These are phyloP conservation scores for Drosophila kurseongensis DNA, from an alignment of 1,140 invertebrate species.

Conservation along the genomic window DNA sequence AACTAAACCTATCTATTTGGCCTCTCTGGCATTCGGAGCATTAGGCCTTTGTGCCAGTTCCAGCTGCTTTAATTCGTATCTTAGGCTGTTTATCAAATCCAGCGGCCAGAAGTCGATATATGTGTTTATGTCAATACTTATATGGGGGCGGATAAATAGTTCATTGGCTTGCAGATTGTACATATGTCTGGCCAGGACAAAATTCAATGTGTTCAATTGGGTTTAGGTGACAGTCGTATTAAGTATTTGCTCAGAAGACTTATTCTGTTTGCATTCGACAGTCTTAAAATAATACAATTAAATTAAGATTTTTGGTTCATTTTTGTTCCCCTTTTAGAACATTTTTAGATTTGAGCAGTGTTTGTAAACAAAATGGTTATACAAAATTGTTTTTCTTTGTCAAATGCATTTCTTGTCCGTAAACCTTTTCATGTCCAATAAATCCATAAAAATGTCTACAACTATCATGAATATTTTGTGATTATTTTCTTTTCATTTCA, in stretches of 20 bases:
- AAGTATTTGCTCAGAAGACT: neutral
- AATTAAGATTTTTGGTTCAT: neutral
- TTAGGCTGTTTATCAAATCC: constrained; percentile 18
- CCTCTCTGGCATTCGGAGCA: constrained; percentile 16
- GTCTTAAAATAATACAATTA: too few species aligned
- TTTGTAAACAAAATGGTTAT: too few species aligned
- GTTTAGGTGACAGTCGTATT: neutral
- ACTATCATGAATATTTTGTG: neutral
- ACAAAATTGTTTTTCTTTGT: neutral
- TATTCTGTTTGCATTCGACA: too few species aligned
- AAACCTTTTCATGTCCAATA: neutral
- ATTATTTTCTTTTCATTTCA: neutral
- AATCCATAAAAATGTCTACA: constrained; percentile 1
- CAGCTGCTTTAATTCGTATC: constrained; percentile 21
- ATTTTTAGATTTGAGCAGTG: too few species aligned
- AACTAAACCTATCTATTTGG: constrained; percentile 36
- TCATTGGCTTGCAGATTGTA: constrained; percentile 4
- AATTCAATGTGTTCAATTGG: neutral
- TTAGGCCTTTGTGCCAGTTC: constrained; percentile 33
- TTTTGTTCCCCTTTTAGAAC: too few species aligned
- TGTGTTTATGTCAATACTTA: neutral
- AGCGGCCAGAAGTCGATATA: neutral
- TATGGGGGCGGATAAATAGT: neutral
- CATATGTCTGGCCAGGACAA: neutral
- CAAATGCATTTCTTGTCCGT: neutral